Percentiles rank a stretch among this genome's conserved stretches.
phyloP scores from a whole-genome alignment of 2,113 vertebrate genomes.

The Castor canadensis region DNA sequence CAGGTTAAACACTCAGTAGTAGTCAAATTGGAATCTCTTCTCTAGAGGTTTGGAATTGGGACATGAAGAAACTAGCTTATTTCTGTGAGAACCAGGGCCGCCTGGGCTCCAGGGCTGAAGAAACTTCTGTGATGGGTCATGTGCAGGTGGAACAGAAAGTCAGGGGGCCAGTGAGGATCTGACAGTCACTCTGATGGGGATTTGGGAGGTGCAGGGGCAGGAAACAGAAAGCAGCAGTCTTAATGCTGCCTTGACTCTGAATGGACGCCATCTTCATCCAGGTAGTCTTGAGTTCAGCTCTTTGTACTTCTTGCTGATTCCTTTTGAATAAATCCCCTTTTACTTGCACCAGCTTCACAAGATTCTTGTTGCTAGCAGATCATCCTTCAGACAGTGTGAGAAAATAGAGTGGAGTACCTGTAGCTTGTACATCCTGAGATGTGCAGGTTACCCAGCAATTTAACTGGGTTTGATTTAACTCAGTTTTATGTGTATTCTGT shows the following conservation, averaged over 20 bases:
- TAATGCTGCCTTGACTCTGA: too few species aligned
- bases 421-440: neutral
- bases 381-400: neutral
- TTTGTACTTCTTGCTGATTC: neutral
- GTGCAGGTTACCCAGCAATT: neutral
- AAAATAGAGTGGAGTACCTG: neutral
- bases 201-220: neutral
- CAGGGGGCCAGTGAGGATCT: neutral
- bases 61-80: neutral
- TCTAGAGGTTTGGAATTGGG: neutral
- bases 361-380: neutral
- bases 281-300: neutral
- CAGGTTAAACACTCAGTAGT: neutral
- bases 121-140: neutral
- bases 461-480: neutral
- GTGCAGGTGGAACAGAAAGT: neutral
- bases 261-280: neutral
- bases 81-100: neutral
- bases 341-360: neutral
- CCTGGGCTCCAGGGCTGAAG: neutral
- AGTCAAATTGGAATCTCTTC: neutral
- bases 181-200: neutral
- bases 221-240: neutral
- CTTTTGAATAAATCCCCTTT: neutral
- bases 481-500: neutral